Evolutionary conservation across 2,113 vertebrate species (phyloP).

Genomic region (Noctilio leporinus): DNA sequence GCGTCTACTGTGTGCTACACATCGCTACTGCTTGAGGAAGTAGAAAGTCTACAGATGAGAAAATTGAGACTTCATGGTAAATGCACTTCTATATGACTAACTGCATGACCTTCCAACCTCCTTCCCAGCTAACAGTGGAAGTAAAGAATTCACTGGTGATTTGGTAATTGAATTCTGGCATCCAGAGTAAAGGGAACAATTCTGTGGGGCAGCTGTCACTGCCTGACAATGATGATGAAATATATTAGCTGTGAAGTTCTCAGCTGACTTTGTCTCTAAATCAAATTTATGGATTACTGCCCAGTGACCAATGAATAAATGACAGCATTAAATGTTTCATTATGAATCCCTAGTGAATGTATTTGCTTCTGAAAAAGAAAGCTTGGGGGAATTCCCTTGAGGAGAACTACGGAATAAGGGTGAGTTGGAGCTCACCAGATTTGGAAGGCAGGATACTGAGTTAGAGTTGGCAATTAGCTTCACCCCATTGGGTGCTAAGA

Average conservation of each 20-base stretch:
- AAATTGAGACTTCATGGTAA: background rate
- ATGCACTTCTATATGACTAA: background rate
- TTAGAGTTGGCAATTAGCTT: background rate
- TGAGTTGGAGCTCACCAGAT: background rate
- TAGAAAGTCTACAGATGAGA: background rate
- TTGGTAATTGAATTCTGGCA: background rate
- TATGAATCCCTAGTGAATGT: slow-evolving; percentile 35
- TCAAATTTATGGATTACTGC: slow-evolving; percentile 39
- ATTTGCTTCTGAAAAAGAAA: slow-evolving; percentile 67
- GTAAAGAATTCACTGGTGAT: background rate
- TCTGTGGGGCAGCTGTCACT: slow-evolving; percentile 5
- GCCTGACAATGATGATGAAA: slow-evolving; percentile 19
- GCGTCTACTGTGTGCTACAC: accelerated
- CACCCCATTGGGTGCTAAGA: too few relatives aligned
- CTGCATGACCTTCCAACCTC: background rate
- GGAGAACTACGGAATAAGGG: slow-evolving; percentile 29
- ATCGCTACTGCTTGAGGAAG: background rate
- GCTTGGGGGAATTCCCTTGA: slow-evolving; percentile 54
- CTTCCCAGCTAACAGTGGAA: background rate
- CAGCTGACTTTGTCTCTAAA: slow-evolving; percentile 49
- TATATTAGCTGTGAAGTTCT: slow-evolving; percentile 14
- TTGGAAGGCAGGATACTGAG: background rate
- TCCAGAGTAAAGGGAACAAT: background rate
- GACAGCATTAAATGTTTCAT: slow-evolving; percentile 34
- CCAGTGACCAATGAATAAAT: slow-evolving; percentile 46